A percentile compares a stretch with the other conserved stretches of the same genome.
Conservation (phyloP, 2,888 invertebrate genomes). For the Chelonus formosanus region DNA sequence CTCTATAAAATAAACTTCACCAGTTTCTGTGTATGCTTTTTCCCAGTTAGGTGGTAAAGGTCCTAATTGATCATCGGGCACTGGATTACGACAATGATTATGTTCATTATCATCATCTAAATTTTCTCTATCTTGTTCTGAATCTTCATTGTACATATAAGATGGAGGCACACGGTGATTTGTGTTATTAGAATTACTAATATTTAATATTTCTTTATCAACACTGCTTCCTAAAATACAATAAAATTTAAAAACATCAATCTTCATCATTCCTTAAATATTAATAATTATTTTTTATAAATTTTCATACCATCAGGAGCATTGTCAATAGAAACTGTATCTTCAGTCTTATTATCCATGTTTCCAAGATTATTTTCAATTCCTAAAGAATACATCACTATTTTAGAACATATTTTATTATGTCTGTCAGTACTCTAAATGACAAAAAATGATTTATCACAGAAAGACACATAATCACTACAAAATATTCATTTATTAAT, state of each 20-base stretch:
- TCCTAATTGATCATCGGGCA: constrained; percentile 83
- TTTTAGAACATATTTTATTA: constrained; percentile 20
- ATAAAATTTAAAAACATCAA: background rate
- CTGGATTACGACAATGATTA: constrained; percentile 60
- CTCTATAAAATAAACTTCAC: constrained; percentile 98
- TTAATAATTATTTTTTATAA: constrained; percentile 5
- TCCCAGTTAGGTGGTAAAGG: constrained; percentile 97
- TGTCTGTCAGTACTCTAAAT: constrained; percentile 3
- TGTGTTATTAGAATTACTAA: constrained; percentile 50
- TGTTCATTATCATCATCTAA: constrained; percentile 50
- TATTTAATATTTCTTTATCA: constrained; percentile 55
- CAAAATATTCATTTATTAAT: too few species aligned
- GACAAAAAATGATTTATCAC: background rate
- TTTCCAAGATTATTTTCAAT: constrained; percentile 31
- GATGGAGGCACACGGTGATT: constrained; percentile 57
- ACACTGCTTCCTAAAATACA: constrained; percentile 47
- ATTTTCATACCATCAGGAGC: constrained; percentile 54
- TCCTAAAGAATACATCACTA: constrained; percentile 27
- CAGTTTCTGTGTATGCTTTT: constrained; percentile 95
- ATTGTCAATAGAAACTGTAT: constrained; percentile 58
- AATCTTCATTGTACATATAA: constrained; percentile 53
- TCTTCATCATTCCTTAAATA: background rate
- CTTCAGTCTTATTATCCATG: constrained; percentile 61
- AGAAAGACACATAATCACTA: too few species aligned
- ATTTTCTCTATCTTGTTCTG: constrained; percentile 22